phyloP scores from a whole-genome alignment of 2,797 vertebrate species.

The Myotis vivesi region DNA sequence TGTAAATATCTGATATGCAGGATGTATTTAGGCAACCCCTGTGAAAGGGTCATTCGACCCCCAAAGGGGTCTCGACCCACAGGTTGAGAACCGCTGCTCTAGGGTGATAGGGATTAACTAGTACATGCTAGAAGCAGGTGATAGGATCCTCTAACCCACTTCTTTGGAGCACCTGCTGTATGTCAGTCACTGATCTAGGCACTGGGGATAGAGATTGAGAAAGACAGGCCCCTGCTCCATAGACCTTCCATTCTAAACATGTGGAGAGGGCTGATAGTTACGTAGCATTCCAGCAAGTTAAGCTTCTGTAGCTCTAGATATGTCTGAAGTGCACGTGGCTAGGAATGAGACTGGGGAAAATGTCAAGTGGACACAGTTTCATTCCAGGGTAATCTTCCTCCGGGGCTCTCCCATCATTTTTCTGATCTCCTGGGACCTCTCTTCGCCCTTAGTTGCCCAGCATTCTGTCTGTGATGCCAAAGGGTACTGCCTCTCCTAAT shows the following conservation, averaged over 20 bases:
- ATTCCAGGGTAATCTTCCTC: background rate
- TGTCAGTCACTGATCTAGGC: background rate
- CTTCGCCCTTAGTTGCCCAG: background rate
- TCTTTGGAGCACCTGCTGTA: background rate
- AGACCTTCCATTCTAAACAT: background rate
- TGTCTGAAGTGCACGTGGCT: background rate
- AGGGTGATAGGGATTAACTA: background rate
- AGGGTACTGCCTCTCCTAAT: background rate
- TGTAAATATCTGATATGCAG: too few relatives aligned
- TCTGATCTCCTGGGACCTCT: background rate
- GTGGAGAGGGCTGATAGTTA: background rate
- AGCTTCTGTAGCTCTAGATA: background rate
- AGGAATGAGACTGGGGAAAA: background rate
- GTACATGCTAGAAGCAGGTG: background rate
- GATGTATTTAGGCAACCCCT: too few relatives aligned
- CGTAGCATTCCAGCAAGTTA: background rate
- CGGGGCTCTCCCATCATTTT: background rate
- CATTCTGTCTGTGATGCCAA: background rate
- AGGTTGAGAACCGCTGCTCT: background rate
- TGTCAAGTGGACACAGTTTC: background rate
- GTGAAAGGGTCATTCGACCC: too few relatives aligned
- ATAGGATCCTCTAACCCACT: background rate
- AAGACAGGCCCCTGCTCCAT: background rate
- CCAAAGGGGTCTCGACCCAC: too few relatives aligned
- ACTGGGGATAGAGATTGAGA: background rate